phyloP scores from a whole-genome alignment of 2,797 vertebrate species.

The Anas flavirostris region DNA sequence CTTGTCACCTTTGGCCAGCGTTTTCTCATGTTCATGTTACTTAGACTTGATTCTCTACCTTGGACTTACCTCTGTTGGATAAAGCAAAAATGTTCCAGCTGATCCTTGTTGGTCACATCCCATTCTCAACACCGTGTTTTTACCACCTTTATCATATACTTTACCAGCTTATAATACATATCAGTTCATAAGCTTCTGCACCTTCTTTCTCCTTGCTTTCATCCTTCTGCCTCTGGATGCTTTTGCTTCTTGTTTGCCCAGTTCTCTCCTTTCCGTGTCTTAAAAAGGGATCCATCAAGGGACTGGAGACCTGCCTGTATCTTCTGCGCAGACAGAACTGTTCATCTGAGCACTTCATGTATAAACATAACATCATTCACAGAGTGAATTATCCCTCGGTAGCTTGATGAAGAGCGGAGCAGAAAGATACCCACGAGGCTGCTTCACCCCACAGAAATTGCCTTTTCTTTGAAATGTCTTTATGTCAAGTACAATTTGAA shows the following conservation, averaged over 20 bases:
- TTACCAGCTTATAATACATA: no score
- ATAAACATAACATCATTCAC: background rate
- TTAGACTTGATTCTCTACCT: background rate
- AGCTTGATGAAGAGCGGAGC: background rate
- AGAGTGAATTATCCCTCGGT: background rate
- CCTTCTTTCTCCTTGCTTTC: background rate
- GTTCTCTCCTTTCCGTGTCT: background rate
- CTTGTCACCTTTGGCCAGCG: background rate
- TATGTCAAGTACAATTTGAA: background rate
- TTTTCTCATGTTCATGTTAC: background rate
- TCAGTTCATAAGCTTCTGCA: background rate
- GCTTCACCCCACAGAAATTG: accelerated
- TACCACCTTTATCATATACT: background rate
- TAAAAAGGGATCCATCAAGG: background rate
- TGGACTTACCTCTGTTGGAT: background rate
- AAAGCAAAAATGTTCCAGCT: background rate
- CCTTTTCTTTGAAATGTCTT: background rate
- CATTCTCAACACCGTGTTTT: background rate
- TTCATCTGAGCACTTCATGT: background rate
- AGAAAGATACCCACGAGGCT: background rate
- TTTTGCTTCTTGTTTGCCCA: background rate
- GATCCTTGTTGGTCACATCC: background rate
- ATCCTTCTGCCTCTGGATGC: background rate
- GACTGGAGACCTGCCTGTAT: accelerated
- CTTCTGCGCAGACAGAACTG: background rate